Evolutionary conservation across 2,113 vertebrate species (phyloP).

Genomic region (Pyxicephalus adspersus): DNA sequence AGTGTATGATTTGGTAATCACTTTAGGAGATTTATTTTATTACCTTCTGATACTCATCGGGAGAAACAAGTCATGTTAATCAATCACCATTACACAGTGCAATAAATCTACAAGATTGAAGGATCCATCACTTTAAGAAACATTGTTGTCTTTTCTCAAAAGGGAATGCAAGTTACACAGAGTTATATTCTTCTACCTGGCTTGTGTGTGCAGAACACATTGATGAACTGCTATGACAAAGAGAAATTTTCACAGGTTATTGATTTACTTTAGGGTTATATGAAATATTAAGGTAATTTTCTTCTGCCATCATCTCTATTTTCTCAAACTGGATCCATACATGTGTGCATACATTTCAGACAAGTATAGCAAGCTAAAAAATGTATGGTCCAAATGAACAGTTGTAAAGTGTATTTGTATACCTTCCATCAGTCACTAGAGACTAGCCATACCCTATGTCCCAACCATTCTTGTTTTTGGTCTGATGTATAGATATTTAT

Average conservation of each 20-base stretch:
- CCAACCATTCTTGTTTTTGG: too few species aligned
- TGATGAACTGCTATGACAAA: slow-evolving; percentile 5
- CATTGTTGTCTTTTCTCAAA: slow-evolving; percentile 2
- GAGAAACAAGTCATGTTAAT: slow-evolving; percentile 44
- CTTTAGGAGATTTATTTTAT: slow-evolving; percentile 39
- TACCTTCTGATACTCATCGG: slow-evolving; percentile 10
- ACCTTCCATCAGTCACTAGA: too few species aligned
- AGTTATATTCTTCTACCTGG: slow-evolving; percentile 11
- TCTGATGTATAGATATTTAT: too few species aligned
- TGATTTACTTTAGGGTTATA: neutral
- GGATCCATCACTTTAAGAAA: slow-evolving; percentile 45
- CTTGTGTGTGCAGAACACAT: neutral
- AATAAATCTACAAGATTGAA: slow-evolving; percentile 28
- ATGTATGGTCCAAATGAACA: too few species aligned
- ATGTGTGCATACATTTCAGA: too few species aligned
- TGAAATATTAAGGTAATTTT: slow-evolving; percentile 3
- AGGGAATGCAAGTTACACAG: slow-evolving; percentile 4
- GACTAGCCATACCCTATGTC: too few species aligned
- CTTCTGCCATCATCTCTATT: too few species aligned
- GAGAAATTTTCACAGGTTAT: neutral
- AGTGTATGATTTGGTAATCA: slow-evolving; percentile 27
- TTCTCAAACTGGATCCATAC: too few species aligned
- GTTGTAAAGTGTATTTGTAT: too few species aligned
- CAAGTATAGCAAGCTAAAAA: too few species aligned
- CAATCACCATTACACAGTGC: slow-evolving; percentile 46